Conservation (phyloP, 1,140 invertebrate species). For the Muscidifurax raptorellus region DNA sequence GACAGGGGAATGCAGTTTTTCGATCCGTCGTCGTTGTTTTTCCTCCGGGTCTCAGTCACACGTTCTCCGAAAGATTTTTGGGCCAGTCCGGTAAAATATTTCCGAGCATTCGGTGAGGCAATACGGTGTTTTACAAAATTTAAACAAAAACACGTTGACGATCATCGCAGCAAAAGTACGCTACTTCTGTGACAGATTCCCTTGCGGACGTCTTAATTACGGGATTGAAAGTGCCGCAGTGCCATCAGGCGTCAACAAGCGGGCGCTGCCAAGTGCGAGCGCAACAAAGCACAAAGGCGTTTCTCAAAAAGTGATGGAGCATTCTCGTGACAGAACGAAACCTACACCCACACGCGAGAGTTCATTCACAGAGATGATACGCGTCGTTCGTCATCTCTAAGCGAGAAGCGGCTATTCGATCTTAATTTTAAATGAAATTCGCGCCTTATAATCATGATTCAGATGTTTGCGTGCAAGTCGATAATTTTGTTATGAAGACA, state of each 20-base stretch:
- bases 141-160: not conserved
- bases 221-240: not conserved
- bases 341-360: not conserved
- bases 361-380: not conserved
- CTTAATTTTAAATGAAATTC: not conserved
- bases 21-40: not conserved
- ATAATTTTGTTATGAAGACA: no score
- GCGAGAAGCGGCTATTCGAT: not conserved
- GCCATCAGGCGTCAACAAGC: not conserved
- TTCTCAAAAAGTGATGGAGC: conserved; percentile 32
- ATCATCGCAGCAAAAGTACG: not conserved
- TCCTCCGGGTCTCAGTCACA: not conserved
- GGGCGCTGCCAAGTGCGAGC: conserved; percentile 1
- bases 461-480: no score
- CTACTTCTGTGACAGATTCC: not conserved
- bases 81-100: not conserved
- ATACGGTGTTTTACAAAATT: no score
- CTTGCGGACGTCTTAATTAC: conserved; percentile 3
- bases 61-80: not conserved
- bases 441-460: not conserved
- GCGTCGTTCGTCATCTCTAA: not conserved
- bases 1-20: not conserved
- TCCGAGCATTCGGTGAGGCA: not conserved
- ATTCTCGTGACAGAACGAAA: not conserved
- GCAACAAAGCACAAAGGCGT: conserved; percentile 27